Conservation (phyloP, 2,113 vertebrate genomes). For the Austrofundulus limnaeus region DNA sequence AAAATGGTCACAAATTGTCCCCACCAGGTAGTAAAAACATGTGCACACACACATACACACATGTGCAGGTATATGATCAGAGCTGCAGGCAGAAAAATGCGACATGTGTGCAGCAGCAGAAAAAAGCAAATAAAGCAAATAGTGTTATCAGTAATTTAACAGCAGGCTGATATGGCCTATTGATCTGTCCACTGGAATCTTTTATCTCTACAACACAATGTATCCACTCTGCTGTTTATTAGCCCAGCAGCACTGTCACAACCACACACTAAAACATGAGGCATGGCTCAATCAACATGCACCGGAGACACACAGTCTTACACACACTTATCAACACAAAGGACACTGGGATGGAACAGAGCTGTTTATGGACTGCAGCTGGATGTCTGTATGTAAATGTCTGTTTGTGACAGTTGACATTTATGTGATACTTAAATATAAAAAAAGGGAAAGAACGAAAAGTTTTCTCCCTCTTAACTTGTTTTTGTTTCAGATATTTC, state of each 20-base stretch:
- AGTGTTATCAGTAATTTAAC: constrained; percentile 78
- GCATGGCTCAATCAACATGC: constrained; percentile 21
- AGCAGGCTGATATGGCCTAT: constrained; percentile 75
- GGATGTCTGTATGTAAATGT: too few species aligned
- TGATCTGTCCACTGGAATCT: constrained; percentile 74
- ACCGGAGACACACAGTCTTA: constrained; percentile 24
- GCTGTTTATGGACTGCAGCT: too few species aligned
- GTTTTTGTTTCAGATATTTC: too few species aligned
- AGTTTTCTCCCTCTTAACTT: too few species aligned
- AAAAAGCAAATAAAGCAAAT: constrained; percentile 77
- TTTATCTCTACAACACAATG: constrained; percentile 75
- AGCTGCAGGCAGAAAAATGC: constrained; percentile 54
- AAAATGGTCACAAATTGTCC: too few species aligned
- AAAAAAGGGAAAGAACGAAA: too few species aligned
- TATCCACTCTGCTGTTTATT: constrained; percentile 73
- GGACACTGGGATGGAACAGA: too few species aligned
- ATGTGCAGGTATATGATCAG: neutral
- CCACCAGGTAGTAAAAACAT: too few species aligned
- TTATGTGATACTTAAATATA: too few species aligned
- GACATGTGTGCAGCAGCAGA: constrained; percentile 49
- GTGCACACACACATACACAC: neutral
- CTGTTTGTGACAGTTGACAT: too few species aligned
- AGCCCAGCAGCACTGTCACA: constrained; percentile 17
- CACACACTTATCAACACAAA: neutral
- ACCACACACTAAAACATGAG: constrained; percentile 43